Evolutionary conservation across 30 jellyfish, hydroid and myxozoan genomes (phyloP).

Genomic region (Aurelia sp.): DNA sequence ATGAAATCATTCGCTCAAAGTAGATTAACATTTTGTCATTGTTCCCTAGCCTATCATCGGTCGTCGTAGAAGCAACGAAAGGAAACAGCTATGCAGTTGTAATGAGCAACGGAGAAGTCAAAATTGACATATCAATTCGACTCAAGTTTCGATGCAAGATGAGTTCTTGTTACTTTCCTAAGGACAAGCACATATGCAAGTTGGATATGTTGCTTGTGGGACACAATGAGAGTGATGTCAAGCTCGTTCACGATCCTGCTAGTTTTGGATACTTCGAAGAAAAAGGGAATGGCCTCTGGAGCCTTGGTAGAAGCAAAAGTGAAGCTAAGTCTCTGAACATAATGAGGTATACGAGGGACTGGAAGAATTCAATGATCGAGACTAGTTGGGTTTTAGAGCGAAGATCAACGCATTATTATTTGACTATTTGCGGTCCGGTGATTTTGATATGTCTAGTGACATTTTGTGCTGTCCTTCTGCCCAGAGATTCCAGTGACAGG

Average conservation of each 20-base stretch:
- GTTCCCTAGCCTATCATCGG: not conserved
- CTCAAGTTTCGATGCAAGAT: conserved; percentile 13
- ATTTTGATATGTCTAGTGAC: not conserved
- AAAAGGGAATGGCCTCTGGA: conserved; percentile 16
- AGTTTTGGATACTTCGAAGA: not conserved
- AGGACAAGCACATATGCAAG: conserved; percentile 13
- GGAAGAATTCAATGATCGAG: not conserved
- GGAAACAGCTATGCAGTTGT: not conserved
- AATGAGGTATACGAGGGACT: not conserved
- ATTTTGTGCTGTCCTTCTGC: conserved; percentile 14
- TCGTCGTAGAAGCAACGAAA: not conserved
- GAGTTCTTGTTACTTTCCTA: conserved; percentile 27
- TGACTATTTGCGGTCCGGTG: conserved; percentile 1
- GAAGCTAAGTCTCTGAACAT: not conserved
- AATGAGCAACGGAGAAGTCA: not conserved
- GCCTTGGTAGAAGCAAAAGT: not conserved
- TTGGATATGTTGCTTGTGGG: not conserved
- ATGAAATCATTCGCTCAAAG: not conserved
- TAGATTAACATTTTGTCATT: not conserved
- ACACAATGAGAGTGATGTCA: conserved; percentile 37
- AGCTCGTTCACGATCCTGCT: not conserved
- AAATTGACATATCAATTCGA: not conserved
- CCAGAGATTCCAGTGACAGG: conserved; percentile 13
- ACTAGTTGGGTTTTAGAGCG: not conserved
- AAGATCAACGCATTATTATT: not conserved